Conservation (phyloP, 2,888 invertebrate genomes). For the Lacanobia wlatinum region DNA sequence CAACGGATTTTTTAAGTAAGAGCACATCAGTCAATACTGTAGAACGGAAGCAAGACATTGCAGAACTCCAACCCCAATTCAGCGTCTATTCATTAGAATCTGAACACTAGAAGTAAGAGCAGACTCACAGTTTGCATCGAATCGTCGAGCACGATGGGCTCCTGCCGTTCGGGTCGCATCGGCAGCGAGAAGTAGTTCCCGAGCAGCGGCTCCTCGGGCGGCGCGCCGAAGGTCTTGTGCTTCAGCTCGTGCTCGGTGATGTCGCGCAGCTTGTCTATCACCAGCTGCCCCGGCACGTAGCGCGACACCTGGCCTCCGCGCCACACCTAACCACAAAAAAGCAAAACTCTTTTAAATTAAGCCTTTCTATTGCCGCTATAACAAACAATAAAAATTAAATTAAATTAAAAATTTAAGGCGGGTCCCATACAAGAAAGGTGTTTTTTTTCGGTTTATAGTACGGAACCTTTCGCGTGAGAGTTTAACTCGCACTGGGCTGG, state of each 20-base stretch:
- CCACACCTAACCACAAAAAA: slow-evolving; percentile 84
- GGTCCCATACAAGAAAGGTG: no score
- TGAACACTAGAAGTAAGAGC: neutral
- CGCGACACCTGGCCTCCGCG: slow-evolving; percentile 87
- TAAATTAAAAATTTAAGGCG: no score
- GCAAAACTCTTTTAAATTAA: no score
- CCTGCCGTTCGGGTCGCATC: slow-evolving; percentile 85
- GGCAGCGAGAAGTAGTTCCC: slow-evolving; percentile 91
- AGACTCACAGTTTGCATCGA: slow-evolving; percentile 85
- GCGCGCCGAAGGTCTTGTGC: slow-evolving; percentile 88
- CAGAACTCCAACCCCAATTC: neutral
- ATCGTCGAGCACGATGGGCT: slow-evolving; percentile 91
- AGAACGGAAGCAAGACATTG: no score
- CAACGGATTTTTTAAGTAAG: no score
- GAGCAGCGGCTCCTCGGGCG: slow-evolving; percentile 90
- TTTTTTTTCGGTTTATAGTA: no score
- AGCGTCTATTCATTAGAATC: neutral
- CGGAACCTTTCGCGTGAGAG: no score
- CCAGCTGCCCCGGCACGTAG: slow-evolving; percentile 88
- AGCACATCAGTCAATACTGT: no score
- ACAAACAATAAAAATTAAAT: no score
- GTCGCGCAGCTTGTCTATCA: slow-evolving; percentile 82
- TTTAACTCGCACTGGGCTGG: no score
- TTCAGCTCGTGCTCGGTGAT: slow-evolving; percentile 84
- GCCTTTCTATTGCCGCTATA: no score